Conservation (phyloP, 2,113 vertebrate genomes). For the Diphyllodes magnificus region DNA sequence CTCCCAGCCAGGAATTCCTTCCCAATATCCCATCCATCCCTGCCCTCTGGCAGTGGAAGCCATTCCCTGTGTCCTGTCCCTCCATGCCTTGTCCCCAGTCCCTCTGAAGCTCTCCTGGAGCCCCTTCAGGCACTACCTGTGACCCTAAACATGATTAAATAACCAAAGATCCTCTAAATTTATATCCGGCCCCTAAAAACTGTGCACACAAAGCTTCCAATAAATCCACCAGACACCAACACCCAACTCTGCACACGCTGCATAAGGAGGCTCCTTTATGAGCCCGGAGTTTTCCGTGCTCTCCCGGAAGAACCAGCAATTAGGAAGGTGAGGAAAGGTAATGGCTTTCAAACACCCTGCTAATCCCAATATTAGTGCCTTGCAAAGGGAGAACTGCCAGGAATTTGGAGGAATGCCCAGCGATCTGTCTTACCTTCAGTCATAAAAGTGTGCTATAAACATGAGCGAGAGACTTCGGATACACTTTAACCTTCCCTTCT, state of each 20-base stretch:
- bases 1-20: not conserved
- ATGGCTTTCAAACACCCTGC: constrained; percentile 57
- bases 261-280: not conserved
- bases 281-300: not conserved
- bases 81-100: rapidly evolving
- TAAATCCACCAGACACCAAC: not conserved
- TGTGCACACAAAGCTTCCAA: not conserved
- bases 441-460: constrained; percentile 64
- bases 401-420: constrained; percentile 63
- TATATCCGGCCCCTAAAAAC: rapidly evolving
- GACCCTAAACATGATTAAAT: not conserved
- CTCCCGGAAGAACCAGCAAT: constrained; percentile 55
- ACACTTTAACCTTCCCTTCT: not conserved
- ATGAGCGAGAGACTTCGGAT: constrained; percentile 29
- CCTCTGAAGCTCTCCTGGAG: not conserved
- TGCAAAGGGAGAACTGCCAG: constrained; percentile 61
- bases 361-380: constrained; percentile 71
- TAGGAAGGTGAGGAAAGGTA: constrained; percentile 65
- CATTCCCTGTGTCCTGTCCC: not conserved
- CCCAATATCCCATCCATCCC: rapidly evolving
- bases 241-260: not conserved
- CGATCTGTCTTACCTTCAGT: constrained; percentile 62
- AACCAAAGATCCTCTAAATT: not conserved
- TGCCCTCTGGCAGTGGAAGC: not conserved
- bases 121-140: not conserved